Evolutionary conservation across 2,113 vertebrate genomes (phyloP), one percentile per base, ranked within the genome.

Genomic region (Pagrus major): DNA sequence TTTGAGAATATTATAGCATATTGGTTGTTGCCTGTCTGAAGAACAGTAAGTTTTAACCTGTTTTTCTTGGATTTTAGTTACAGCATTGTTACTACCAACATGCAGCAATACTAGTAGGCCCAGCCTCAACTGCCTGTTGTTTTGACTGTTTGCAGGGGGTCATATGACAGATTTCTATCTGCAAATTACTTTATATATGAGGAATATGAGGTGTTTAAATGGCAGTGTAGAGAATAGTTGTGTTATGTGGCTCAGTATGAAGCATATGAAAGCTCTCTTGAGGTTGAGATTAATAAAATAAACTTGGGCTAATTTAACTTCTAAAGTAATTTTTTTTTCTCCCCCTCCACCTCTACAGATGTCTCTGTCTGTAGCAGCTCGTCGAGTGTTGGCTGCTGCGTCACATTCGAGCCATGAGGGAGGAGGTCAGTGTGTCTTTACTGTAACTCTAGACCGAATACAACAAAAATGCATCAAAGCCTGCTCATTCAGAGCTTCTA

Each of bases 361-460:
- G 94, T 88, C 88, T 25, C 23, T 87, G 66, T 86, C 92, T 61
- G 54, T 89, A 20, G 82, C 76, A 1, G 85, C 91, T 20, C 86
- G 90, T 3, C 88, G 92, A 52, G 82, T 65, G 68, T 52, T 95
- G 0, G 77, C 92, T 16, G 92, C 94, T 21, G 94, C 94, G 6
- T 93, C 95, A 9, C 88, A 91, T 6, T 85, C 88, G 0, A 80
- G 90, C 69, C 91, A 86, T 1, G 94, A 93, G 5, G 93, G 91
- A 59, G 91, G 85, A 91, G 89, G 91, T 93, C 23, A 85, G 90
- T 66, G 51, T 35, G 55, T 77, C 60, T 72, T 76, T 31, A 18
- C 63, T 14, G 20, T 58, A 7, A 2, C 9, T 27, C 1, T 10
- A n/a, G 39, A 42, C 20, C 37, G 37, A 41, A 69, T 3, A 35